Evolutionary conservation across 2,797 vertebrate species (phyloP).

Genomic region (Linurgus olivaceus): DNA sequence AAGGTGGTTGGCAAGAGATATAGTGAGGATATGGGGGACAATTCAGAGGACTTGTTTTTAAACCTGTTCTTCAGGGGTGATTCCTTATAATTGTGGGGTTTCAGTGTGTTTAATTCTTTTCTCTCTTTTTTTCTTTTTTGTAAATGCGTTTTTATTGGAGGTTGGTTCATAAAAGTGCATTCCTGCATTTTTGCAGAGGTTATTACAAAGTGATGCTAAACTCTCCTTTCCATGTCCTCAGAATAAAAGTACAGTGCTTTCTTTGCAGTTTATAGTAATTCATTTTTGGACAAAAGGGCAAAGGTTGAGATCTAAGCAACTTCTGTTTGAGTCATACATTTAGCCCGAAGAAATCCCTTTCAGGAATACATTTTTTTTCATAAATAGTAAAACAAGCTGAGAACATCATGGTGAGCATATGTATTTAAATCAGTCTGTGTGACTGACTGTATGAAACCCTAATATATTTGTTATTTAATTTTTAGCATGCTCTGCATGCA

Average conservation of each 20-base stretch:
- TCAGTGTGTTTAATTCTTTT: not conserved
- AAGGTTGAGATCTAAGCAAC: not conserved
- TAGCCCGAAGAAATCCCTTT: not conserved
- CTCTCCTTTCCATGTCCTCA: not conserved
- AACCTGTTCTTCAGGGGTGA: not conserved
- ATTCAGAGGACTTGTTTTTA: not conserved
- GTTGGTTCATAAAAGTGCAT: not conserved
- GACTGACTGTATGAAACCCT: constrained; percentile 1
- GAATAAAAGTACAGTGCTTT: not conserved
- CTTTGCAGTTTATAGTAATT: not conserved
- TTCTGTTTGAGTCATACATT: not conserved
- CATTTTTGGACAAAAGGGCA: not conserved
- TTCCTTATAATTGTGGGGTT: not conserved
- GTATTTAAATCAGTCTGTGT: not conserved
- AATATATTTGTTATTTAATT: not conserved
- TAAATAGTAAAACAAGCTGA: not conserved
- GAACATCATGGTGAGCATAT: not conserved
- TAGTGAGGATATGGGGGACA: not conserved
- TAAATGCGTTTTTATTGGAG: not conserved
- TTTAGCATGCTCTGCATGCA: not conserved
- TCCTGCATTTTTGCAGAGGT: not conserved
- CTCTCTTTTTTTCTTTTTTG: accelerated
- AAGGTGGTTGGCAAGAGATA: constrained; percentile 5
- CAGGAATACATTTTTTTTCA: not conserved
- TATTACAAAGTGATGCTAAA: not conserved